phyloP scores from a whole-genome alignment of 1,140 invertebrate genomes.

The Drosophila ficusphila region DNA sequence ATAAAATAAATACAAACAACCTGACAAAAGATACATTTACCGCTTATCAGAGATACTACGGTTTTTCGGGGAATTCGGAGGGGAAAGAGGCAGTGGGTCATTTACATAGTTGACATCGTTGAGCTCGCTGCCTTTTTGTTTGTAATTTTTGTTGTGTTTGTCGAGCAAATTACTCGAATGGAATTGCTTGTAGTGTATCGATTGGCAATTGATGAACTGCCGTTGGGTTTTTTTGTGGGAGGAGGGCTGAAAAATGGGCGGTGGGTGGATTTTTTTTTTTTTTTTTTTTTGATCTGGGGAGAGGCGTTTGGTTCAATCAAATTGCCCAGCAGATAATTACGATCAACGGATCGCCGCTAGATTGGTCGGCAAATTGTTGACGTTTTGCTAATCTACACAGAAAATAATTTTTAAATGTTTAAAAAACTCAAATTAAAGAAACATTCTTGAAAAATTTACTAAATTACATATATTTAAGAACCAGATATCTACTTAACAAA shows the following conservation, averaged over 20 bases:
- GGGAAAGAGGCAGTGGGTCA: slow-evolving; percentile 11
- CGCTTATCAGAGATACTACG: slow-evolving; percentile 33
- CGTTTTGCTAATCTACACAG: background rate
- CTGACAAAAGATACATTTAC: slow-evolving; percentile 45
- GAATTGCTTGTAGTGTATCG: slow-evolving; percentile 58
- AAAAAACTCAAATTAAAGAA: too few species aligned
- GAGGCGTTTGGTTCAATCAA: slow-evolving; percentile 49
- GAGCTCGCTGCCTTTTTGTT: slow-evolving; percentile 3
- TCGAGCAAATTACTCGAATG: slow-evolving; percentile 59
- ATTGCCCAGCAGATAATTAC: slow-evolving; percentile 62
- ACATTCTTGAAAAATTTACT: too few species aligned
- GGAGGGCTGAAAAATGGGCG: background rate
- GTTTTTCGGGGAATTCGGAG: background rate
- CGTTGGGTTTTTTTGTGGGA: background rate
- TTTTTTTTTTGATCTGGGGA: background rate
- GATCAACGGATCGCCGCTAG: slow-evolving; percentile 56
- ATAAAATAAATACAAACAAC: slow-evolving; percentile 37
- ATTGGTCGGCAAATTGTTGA: slow-evolving; percentile 24
- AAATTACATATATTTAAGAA: too few species aligned
- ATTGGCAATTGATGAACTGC: slow-evolving; percentile 61
- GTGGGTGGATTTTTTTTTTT: background rate
- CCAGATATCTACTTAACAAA: background rate
- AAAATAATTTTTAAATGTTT: background rate
- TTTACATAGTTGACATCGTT: slow-evolving; percentile 42
- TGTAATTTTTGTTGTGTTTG: slow-evolving; percentile 17